A percentile compares a stretch with the other conserved stretches of the same genome.
Conservation (phyloP, 2,797 vertebrate species). For the Bovichtus variegatus region DNA sequence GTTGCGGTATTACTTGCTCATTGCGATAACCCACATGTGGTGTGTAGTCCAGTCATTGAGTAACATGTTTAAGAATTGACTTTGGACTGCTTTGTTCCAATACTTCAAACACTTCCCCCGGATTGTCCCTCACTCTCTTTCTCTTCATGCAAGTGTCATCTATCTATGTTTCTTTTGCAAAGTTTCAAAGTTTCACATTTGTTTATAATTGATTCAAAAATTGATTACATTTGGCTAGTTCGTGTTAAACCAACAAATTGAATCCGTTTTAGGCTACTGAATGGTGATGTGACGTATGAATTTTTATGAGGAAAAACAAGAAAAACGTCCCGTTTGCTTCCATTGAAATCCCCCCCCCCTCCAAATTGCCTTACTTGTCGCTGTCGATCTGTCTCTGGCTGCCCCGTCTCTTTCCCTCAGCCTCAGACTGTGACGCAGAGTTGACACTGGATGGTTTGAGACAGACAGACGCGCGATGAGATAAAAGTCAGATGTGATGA, state of each 20-base stretch:
- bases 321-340: neutral
- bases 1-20: neutral
- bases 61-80: no score
- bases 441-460: constrained; percentile 61
- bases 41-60: neutral
- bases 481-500: constrained; percentile 71
- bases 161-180: neutral
- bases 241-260: neutral
- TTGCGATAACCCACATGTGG: neutral
- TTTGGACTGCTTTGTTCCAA: no score
- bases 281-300: neutral
- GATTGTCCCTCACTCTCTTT: no score
- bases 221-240: neutral
- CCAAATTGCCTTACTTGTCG: constrained; percentile 49
- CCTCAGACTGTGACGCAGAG: constrained; percentile 54
- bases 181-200: neutral
- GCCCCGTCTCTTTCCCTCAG: constrained; percentile 58
- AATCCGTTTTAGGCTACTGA: neutral
- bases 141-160: neutral
- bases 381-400: constrained; percentile 39
- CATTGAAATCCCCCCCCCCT: constrained; percentile 13
- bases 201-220: neutral
- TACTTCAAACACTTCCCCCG: no score
- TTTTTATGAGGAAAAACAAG: neutral
- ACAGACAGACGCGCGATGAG: constrained; percentile 57